Conservation (phyloP, 1,140 invertebrate species). For the Brachionus manjavacas region DNA sequence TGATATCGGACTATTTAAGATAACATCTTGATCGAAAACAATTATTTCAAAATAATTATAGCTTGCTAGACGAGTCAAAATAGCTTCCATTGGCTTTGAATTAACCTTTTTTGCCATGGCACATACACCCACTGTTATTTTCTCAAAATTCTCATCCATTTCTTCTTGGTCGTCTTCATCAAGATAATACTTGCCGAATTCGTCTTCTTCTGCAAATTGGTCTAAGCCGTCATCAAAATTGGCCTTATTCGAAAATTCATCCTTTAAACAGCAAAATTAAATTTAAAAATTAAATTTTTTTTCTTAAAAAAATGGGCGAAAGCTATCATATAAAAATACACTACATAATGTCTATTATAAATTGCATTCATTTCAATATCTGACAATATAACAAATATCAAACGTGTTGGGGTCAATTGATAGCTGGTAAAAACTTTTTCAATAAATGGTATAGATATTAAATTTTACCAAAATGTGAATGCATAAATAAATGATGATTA, state of each 20-base stretch:
- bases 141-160: slow-evolving; percentile 42
- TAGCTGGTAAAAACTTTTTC: not conserved
- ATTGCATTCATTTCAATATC: slow-evolving; percentile 21
- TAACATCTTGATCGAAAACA: slow-evolving; percentile 45
- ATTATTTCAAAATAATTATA: slow-evolving; percentile 62
- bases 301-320: not conserved
- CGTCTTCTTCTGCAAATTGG: not conserved
- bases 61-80: slow-evolving; percentile 83
- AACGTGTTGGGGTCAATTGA: not conserved
- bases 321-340: not conserved
- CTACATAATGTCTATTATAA: not conserved
- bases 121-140: slow-evolving; percentile 84
- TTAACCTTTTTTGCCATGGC: slow-evolving; percentile 98
- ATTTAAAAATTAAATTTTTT: not conserved
- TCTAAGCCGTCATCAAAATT: slow-evolving; percentile 23
- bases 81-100: slow-evolving; percentile 97
- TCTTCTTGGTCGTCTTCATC: not conserved
- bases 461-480: not conserved
- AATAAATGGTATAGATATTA: not conserved
- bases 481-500: not conserved
- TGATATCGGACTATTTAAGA: slow-evolving; percentile 79
- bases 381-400: not conserved
- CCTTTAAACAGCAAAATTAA: not conserved
- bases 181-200: not conserved
- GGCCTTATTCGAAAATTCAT: not conserved